Evolutionary conservation across 1,140 invertebrate species (phyloP), one percentile per base, ranked within the genome.

Genomic region (Zaprionus capensis): DNA sequence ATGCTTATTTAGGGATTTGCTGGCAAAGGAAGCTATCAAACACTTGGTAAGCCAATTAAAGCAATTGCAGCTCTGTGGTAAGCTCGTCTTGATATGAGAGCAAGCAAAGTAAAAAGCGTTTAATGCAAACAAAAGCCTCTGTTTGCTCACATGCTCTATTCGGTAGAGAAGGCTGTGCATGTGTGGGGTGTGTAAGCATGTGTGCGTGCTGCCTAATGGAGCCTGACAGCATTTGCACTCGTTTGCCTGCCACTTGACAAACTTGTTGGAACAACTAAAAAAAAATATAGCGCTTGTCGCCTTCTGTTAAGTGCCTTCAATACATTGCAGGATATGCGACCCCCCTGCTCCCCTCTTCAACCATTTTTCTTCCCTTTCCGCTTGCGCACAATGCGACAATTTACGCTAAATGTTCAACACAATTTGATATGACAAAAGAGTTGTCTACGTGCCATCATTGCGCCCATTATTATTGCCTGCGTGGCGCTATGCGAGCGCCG

Each of bases 371-470:
- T 31, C 24, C 28, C n/a, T 9, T 14, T 56, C 17, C 51, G 38
- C 26, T 59, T 49, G 53, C 20, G 65, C 36, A 87, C 74, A 88
- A 81, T 87, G 84, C 84, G 65, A 90, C 84, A 88, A 88, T 88
- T 88, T 88, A 84, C 78, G 84, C 90, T 88, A 88, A 88, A 88
- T 90, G 84, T 84, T 87, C 46, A 87, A 74, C 83, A 83, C 83
- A 87, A 87, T 87, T 86, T 88, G 81, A 90, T 84, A 90, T 88
- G 84, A 88, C 84, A 88, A 88, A 88, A 88, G 84, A 90, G 84
- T 90, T 88, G 84, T 84, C 84, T 88, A 88, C 85, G 85, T 88
- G 85, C 84, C 75, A 70, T 73, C 81, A 73, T 73, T 83, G 81
- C 77, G 44, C 64, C 81, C 81, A 84, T 88, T 87, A 90, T 87